Base-by-base conservation (phyloP, 2,888 invertebrate genomes). In the Andrena haemorrhoa region DNA sequence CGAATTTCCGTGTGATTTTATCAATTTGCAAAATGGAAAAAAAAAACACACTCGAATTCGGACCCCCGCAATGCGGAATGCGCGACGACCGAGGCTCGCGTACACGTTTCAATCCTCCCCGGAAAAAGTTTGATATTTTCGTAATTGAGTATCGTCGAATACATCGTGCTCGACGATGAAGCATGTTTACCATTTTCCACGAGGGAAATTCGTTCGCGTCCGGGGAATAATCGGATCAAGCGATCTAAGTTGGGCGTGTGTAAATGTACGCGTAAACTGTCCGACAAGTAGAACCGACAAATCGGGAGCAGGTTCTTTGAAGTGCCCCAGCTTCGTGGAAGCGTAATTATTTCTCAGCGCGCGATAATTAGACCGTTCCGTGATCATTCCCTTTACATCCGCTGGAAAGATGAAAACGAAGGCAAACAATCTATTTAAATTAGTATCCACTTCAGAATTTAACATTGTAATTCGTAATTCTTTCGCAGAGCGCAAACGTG, bases 241-340 rank as follows among this genome's bases (percentile, higher is more conserved):
- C 63, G 51, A 29, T 65, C 16, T 60, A 58, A 20, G 70, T 58
- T 61, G 33, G 72, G 58, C 29, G 33, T 26, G 10, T 26, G 53
- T 64, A 73, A 63, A 73, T 20, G 64, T 31, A 31, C 29, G 68
- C 10, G 68, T 31, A 61, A 72, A 79, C 72, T 75, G 56, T n/a
- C 35, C 68, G n/a, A 23, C 64, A 26, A 77, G 71, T 23, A 72
- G 60, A 63, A 58, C 29, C 20, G 65, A 76, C 64, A 65, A 76
- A 84, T 78, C 69, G 70, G 56, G 35, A 16, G 5, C 31, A 64
- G 41, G 16, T 53, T 31, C 77, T 79, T 75, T 69, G 75, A 84
- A 47, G 29, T 60, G 16, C 56, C 8, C 0, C 31, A 16, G 20
- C 8, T 16, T 35, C 31, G 26, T 26, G 56, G 7, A 29, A 33